Evolutionary conservation across 2,888 invertebrate genomes (phyloP).

Genomic region (Busseola fusca): DNA sequence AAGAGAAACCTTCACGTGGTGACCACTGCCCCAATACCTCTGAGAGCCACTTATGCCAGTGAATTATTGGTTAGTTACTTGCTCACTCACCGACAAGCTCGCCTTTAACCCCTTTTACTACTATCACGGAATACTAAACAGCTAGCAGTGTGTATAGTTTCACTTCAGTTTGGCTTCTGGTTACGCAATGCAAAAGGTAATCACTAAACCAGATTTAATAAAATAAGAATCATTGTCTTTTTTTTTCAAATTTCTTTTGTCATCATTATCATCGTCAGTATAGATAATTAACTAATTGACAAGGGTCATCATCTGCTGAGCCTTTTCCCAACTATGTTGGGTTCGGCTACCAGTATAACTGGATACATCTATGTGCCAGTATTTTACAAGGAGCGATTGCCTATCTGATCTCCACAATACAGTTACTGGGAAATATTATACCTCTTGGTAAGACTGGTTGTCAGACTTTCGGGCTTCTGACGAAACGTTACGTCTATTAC

Average conservation of each 20-base stretch:
- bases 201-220: neutral
- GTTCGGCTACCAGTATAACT: too few relatives aligned
- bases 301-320: neutral
- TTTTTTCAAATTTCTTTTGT: too few relatives aligned
- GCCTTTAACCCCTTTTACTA: conserved; percentile 20
- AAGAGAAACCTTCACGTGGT: conserved; percentile 6
- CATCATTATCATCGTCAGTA: neutral
- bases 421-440: too few relatives aligned
- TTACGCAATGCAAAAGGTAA: neutral
- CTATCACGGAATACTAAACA: conserved; percentile 48
- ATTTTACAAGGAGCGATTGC: too few relatives aligned
- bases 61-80: conserved; percentile 50
- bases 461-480: too few relatives aligned
- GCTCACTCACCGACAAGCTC: conserved; percentile 46
- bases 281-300: too few relatives aligned
- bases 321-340: too few relatives aligned
- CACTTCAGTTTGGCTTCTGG: neutral
- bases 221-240: neutral
- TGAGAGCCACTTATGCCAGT: conserved; percentile 38
- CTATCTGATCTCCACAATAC: too few relatives aligned
- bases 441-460: too few relatives aligned
- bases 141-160: neutral
- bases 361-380: too few relatives aligned
- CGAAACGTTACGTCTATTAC: too few relatives aligned
- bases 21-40: conserved; percentile 34